These are phyloP conservation scores for Limnodromus scolopaceus DNA, from an alignment of 2,797 vertebrate genomes.

Conservation along the genomic window DNA sequence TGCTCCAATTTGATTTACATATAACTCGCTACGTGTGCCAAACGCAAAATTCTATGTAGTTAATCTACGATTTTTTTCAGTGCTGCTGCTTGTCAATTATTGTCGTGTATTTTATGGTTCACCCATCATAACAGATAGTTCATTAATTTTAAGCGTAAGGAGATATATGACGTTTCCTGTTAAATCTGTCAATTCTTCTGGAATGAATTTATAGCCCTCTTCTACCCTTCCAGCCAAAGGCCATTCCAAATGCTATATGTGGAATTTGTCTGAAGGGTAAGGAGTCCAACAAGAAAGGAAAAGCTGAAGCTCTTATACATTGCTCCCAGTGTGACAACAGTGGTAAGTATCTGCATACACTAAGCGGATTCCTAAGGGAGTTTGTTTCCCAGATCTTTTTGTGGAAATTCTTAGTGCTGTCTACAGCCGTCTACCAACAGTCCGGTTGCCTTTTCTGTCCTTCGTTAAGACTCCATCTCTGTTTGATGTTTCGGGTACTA, in stretches of 20 bases:
- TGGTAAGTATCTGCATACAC: constrained; percentile 85
- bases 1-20: background rate
- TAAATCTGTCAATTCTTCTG: constrained; percentile 78
- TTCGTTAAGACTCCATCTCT: background rate
- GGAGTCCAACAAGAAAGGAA: constrained; percentile 97
- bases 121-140: background rate
- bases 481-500: background rate
- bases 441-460: background rate
- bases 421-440: background rate
- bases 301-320: constrained; percentile 96
- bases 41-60: background rate
- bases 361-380: constrained; percentile 34
- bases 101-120: background rate
- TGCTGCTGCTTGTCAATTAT: background rate
- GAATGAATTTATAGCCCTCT: constrained; percentile 95
- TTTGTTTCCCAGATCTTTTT: background rate
- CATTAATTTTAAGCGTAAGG: constrained; percentile 40
- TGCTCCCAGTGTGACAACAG: constrained; percentile 99
- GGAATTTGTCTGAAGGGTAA: constrained; percentile 99
- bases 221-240: constrained; percentile 99
- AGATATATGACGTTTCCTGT: constrained; percentile 65
- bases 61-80: background rate
- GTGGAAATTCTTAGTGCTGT: background rate
- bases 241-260: constrained; percentile 99
- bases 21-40: background rate